Evolutionary conservation across 2,888 invertebrate genomes (phyloP).

Genomic region (Conus canariensis): DNA sequence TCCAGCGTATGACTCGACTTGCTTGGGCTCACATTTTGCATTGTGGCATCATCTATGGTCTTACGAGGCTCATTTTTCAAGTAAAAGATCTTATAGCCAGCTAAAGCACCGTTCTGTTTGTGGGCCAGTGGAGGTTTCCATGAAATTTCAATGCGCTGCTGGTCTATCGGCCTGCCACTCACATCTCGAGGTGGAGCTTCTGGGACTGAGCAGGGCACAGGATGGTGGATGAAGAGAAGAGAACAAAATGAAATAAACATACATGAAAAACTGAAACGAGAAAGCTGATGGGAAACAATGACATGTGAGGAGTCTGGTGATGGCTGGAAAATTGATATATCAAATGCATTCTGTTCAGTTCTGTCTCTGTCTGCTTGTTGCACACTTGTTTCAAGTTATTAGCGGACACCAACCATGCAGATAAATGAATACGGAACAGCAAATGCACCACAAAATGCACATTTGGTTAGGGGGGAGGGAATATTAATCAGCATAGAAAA

Average conservation of each 20-base stretch:
- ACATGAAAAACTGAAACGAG: slow-evolving; percentile 59
- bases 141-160: slow-evolving; percentile 91
- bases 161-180: slow-evolving; percentile 91
- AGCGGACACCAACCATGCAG: background rate
- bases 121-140: slow-evolving; percentile 96
- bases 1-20: slow-evolving; percentile 85
- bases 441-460: slow-evolving; percentile 37
- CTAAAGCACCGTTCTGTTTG: slow-evolving; percentile 88
- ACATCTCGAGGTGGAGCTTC: slow-evolving; percentile 98
- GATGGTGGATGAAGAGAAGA: slow-evolving; percentile 28
- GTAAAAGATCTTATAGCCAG: slow-evolving; percentile 74
- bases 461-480: background rate
- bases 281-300: slow-evolving; percentile 50
- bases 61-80: slow-evolving; percentile 78
- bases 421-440: background rate
- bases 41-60: slow-evolving; percentile 82
- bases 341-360: background rate
- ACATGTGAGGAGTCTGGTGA: background rate
- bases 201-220: slow-evolving; percentile 85
- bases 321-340: slow-evolving; percentile 20
- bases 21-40: slow-evolving; percentile 70
- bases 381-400: slow-evolving; percentile 4
- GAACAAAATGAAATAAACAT: slow-evolving; percentile 51
- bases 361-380: slow-evolving; percentile 27
- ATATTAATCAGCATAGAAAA: background rate